Evolutionary conservation across 1,140 invertebrate genomes (phyloP).

Genomic region (Ceratitis capitata): DNA sequence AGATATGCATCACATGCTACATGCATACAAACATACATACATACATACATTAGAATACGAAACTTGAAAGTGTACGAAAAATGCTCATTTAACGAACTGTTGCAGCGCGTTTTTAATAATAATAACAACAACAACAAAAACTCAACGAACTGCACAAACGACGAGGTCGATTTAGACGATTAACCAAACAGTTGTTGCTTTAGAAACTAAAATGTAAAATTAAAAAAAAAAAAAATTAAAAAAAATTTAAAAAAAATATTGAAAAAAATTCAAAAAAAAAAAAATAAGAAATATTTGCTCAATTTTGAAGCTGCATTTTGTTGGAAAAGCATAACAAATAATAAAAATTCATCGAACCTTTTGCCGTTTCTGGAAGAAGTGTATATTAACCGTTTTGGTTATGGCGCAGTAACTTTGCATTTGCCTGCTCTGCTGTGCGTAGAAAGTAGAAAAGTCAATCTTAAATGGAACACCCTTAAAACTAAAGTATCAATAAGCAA

Average conservation of each 20-base stretch:
- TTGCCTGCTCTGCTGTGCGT: no score
- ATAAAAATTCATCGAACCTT: neutral
- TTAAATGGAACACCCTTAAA: neutral
- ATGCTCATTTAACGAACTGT: conserved; percentile 16
- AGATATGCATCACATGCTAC: neutral
- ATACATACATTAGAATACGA: neutral
- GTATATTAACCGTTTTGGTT: no score
- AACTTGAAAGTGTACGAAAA: conserved; percentile 17
- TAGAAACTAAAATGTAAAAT: neutral
- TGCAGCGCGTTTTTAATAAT: no score
- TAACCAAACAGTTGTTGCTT: conserved; percentile 40
- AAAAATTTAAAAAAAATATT: no score
- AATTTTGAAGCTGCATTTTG: conserved; percentile 25
- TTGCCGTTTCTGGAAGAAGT: neutral
- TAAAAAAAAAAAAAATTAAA: neutral
- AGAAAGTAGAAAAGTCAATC: no score
- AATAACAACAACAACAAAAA: neutral
- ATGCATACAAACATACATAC: neutral
- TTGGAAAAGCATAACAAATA: conserved; percentile 12
- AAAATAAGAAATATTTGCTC: neutral
- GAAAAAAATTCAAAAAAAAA: neutral
- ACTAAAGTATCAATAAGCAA: neutral
- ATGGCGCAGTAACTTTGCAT: neutral
- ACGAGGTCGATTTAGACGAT: conserved; percentile 13
- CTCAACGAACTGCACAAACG: conserved; percentile 20